These are phyloP conservation scores for Musca domestica DNA, from an alignment of 1,140 invertebrate species.

Conservation along the genomic window DNA sequence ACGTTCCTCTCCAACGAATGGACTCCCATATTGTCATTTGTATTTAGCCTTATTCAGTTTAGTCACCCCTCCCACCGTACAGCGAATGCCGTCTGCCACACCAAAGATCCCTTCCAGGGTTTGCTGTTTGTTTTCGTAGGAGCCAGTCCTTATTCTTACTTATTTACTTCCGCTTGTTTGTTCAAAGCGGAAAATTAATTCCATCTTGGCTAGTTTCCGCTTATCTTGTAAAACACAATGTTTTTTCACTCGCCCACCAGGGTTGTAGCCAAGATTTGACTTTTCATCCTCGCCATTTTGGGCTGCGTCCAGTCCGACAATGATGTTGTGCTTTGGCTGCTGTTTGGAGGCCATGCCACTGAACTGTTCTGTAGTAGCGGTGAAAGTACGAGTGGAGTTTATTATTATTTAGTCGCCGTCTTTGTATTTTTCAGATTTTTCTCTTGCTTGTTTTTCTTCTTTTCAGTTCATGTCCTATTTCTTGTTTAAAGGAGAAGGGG, in stretches of 20 bases:
- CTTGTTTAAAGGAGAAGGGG: too few relatives aligned
- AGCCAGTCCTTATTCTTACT: conserved; percentile 31
- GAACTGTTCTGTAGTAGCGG: conserved; percentile 3
- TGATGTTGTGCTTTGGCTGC: neutral
- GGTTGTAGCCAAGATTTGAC: conserved; percentile 6
- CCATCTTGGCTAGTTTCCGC: conserved; percentile 54
- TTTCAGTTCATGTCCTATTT: too few relatives aligned
- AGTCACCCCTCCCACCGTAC: too few relatives aligned
- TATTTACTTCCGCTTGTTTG: conserved; percentile 54
- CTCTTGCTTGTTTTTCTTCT: too few relatives aligned
- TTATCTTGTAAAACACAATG: conserved; percentile 51
- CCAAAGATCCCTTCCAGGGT: too few relatives aligned
- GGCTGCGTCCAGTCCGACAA: neutral
- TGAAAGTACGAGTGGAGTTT: conserved; percentile 14
- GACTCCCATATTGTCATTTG: too few relatives aligned
- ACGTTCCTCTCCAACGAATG: too few relatives aligned
- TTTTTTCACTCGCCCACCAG: conserved; percentile 1
- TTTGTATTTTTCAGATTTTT: neutral
- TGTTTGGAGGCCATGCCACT: neutral
- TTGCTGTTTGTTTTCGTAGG: neutral
- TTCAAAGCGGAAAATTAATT: conserved; percentile 54
- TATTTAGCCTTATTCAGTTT: too few relatives aligned
- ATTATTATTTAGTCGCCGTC: conserved; percentile 7
- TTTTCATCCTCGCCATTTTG: neutral
- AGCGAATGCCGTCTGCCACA: too few relatives aligned